Evolutionary conservation across 2,888 invertebrate species (phyloP).

Genomic region (Brachynemurus nebulosus): DNA sequence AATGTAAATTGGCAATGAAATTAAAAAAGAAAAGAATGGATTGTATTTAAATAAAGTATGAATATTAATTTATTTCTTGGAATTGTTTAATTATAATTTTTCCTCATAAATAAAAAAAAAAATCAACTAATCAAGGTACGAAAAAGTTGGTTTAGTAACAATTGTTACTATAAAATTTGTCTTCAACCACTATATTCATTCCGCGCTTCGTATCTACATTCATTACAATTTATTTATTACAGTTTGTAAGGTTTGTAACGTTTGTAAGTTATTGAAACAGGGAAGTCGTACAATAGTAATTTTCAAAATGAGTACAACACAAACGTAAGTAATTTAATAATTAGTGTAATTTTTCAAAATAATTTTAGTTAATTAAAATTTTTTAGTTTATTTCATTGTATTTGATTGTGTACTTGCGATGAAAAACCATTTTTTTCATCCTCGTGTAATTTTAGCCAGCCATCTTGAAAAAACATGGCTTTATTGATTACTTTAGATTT

Average conservation of each 20-base stretch:
- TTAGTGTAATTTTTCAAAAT: neutral
- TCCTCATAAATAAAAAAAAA: too few relatives aligned
- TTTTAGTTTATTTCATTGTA: neutral
- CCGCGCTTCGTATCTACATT: conserved; percentile 8
- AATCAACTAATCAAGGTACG: too few relatives aligned
- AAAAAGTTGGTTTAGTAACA: too few relatives aligned
- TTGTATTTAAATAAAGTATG: too few relatives aligned
- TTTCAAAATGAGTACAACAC: conserved; percentile 9
- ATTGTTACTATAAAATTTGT: too few relatives aligned
- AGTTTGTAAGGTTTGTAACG: too few relatives aligned
- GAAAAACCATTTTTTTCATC: too few relatives aligned
- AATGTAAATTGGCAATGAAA: too few relatives aligned
- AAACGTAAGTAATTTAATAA: conserved; percentile 8
- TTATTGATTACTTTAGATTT: conserved; percentile 7
- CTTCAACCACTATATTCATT: neutral
- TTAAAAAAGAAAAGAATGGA: too few relatives aligned
- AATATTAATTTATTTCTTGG: too few relatives aligned
- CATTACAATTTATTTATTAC: conserved; percentile 14
- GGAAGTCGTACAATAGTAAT: conserved; percentile 2
- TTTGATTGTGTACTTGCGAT: neutral
- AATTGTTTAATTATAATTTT: too few relatives aligned
- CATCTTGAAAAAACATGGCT: conserved; percentile 8
- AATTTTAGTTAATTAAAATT: neutral
- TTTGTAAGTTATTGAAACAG: too few relatives aligned
- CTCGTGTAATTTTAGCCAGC: conserved; percentile 4